These are phyloP conservation scores for Orchesella cincta DNA, from an alignment of 1,140 invertebrate genomes.

Conservation along the genomic window DNA sequence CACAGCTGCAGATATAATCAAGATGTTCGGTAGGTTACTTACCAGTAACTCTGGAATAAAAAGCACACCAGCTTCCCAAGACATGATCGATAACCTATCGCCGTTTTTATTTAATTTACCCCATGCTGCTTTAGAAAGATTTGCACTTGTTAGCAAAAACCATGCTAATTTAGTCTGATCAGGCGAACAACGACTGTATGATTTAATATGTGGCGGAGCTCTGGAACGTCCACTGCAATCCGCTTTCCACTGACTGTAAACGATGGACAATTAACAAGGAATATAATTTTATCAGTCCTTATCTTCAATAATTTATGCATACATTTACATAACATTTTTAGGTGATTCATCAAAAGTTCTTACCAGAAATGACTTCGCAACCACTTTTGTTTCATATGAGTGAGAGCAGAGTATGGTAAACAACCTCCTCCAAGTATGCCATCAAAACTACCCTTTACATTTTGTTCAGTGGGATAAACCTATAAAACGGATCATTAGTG, in stretches of 20 bases:
- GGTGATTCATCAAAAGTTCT: slow-evolving; percentile 58
- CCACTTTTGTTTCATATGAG: slow-evolving; percentile 84
- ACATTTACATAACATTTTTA: neutral
- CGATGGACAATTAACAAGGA: too few relatives aligned
- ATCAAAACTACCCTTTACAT: slow-evolving; percentile 81
- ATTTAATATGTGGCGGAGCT: slow-evolving; percentile 93
- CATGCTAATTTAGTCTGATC: slow-evolving; percentile 67
- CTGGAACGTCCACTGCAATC: slow-evolving; percentile 65
- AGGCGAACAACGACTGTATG: slow-evolving; percentile 76
- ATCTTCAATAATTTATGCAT: neutral
- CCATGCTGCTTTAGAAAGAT: slow-evolving; percentile 95
- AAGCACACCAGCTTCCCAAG: slow-evolving; percentile 88
- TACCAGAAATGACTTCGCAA: slow-evolving; percentile 76
- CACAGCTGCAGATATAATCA: slow-evolving; percentile 25
- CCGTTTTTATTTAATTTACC: slow-evolving; percentile 71
- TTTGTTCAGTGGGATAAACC: slow-evolving; percentile 73
- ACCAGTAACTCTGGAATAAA: slow-evolving; percentile 84
- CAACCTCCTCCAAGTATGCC: slow-evolving; percentile 80
- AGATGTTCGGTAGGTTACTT: slow-evolving; percentile 54
- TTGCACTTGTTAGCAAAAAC: slow-evolving; percentile 88
- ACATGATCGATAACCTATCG: slow-evolving; percentile 72
- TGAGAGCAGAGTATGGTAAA: slow-evolving; percentile 79
- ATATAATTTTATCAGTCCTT: too few relatives aligned
- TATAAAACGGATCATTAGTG: slow-evolving; percentile 52
- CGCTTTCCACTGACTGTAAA: slow-evolving; percentile 79